Evolutionary conservation across 2,888 invertebrate genomes (phyloP).

Genomic region (Leucania comma): DNA sequence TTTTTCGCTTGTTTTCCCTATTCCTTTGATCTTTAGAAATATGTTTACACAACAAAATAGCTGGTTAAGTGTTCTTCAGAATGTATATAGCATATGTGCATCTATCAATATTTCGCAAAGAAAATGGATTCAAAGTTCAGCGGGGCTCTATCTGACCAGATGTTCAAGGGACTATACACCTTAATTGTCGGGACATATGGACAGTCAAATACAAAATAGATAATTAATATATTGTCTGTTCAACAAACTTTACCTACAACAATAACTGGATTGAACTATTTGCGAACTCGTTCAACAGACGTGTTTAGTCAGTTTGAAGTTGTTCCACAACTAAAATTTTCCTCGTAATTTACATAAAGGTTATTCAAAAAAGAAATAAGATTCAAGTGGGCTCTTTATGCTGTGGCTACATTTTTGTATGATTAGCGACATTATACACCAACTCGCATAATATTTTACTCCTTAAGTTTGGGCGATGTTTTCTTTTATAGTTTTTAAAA

Average conservation of each 20-base stretch:
- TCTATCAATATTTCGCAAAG: no score
- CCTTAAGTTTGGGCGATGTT: not conserved
- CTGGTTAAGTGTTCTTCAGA: no score
- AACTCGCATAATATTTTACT: not conserved
- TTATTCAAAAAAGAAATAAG: constrained; percentile 11
- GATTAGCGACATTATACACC: not conserved
- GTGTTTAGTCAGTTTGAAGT: not conserved
- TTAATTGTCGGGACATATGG: no score
- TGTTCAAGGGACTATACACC: no score
- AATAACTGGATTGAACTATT: not conserved
- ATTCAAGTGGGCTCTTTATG: not conserved
- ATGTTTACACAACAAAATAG: no score
- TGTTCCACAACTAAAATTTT: constrained; percentile 20
- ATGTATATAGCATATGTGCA: no score
- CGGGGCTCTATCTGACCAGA: no score
- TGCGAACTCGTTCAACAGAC: not conserved
- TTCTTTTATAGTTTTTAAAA: no score
- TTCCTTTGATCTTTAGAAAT: no score
- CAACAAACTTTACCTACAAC: not conserved
- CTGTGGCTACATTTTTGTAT: not conserved
- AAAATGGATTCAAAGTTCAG: no score
- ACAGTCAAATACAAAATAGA: not conserved
- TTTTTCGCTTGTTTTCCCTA: no score
- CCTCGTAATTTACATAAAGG: not conserved
- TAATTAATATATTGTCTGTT: not conserved